These are phyloP conservation scores for Papilio glaucus DNA, from an alignment of 1,140 invertebrate species.

Conservation along the genomic window DNA sequence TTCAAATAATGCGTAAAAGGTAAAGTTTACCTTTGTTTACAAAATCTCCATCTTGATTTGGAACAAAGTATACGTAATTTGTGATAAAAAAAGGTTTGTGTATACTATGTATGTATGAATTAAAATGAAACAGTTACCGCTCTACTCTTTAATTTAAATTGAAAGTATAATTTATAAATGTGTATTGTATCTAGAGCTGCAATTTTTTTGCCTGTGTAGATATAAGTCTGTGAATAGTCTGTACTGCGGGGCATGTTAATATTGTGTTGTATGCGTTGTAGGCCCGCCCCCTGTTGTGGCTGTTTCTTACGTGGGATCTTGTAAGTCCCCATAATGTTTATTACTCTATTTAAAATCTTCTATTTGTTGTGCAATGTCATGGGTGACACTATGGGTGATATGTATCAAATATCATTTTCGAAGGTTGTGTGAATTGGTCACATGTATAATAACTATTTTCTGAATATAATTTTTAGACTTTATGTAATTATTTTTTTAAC, in stretches of 20 bases:
- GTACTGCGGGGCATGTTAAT: slow-evolving; percentile 64
- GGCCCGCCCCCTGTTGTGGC: slow-evolving; percentile 81
- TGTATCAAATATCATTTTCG: neutral
- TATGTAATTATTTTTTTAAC: no score
- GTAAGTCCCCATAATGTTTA: slow-evolving; percentile 76
- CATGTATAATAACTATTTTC: no score
- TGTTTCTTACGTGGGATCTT: slow-evolving; percentile 82
- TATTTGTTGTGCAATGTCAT: slow-evolving; percentile 37
- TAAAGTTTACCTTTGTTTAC: no score
- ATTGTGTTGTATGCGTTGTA: slow-evolving; percentile 75
- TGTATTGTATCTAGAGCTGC: neutral
- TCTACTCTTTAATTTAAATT: no score
- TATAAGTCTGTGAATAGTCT: slow-evolving; percentile 41
- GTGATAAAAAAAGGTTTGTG: no score
- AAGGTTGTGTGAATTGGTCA: neutral
- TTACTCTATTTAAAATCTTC: slow-evolving; percentile 54
- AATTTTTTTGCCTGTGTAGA: neutral
- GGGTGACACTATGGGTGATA: slow-evolving; percentile 26
- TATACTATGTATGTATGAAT: no score
- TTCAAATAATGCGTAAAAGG: no score
- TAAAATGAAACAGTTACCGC: no score
- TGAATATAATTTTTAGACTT: no score
- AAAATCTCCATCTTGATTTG: no score
- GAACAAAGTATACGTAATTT: no score
- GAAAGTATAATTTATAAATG: no score